Percentiles rank a stretch among this genome's conserved stretches.
Evolutionary conservation across 2,113 vertebrate genomes (phyloP).

Genomic region (Actinemys pallida): DNA sequence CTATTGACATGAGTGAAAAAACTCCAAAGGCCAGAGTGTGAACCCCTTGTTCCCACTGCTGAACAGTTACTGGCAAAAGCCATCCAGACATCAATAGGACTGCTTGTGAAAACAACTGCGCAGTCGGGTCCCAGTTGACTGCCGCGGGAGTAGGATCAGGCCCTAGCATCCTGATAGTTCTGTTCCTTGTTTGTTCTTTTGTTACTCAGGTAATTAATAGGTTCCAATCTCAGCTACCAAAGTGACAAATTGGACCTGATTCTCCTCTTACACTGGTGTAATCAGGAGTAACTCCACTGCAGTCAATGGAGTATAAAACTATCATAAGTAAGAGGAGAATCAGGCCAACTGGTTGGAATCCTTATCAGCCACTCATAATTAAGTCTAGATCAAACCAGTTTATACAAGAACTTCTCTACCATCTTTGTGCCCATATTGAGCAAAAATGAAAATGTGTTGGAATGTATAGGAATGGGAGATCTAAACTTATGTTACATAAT

Average conservation of each 20-base stretch:
- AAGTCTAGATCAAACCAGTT: neutral
- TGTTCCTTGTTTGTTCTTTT: neutral
- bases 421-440: neutral
- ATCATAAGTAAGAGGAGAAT: neutral
- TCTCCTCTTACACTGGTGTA: neutral
- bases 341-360: neutral
- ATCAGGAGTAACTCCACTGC: neutral
- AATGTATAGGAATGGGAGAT: neutral
- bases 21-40: neutral
- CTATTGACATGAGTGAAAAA: neutral
- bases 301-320: neutral
- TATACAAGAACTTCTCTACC: neutral
- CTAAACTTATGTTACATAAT: neutral
- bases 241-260: neutral
- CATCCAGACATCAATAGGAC: neutral
- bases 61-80: neutral
- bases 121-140: neutral
- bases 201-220: neutral
- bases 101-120: fast-evolving
- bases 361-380: neutral
- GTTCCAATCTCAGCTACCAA: neutral
- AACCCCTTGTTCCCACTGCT: neutral
- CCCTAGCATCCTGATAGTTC: neutral
- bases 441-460: neutral
- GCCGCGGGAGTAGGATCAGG: neutral